Base-by-base conservation (phyloP, 1,140 invertebrate species). In the Neocloeon triangulifer region DNA sequence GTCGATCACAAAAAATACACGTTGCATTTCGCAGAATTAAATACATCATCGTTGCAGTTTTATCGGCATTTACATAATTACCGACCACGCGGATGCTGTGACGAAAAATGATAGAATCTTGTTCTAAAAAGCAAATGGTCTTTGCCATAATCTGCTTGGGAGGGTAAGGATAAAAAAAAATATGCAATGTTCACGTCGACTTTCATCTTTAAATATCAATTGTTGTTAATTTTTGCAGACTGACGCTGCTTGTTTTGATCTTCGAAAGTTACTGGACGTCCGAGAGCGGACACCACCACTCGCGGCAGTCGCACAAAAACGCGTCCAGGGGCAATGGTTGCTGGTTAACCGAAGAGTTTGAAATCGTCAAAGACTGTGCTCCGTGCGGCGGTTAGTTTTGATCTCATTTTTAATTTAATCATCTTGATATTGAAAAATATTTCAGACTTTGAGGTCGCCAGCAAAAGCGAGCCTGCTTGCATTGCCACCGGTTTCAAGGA, bases 211-310 rank as follows among this genome's bases (percentile, higher is more conserved):
- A 30, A 30, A 37, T 35, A 20, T 31, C 32, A 36, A 25, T 9
- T 36, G 31, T 33, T 36, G 2, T 32, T 26, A 33, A 32, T 32
- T 44, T 35, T 60, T 60, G 32, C 43, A 76, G 73, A 32, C 61
- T 80, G 38, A 82, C 76, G 25, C 56, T 81, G 39, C 47, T 80
- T 17, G 69, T 81, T 28, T 52, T 82, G 16, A 69, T 82, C 42
- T 57, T 80, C 25, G 77, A 81, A 51, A 79, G 73, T 17, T 65
- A 74, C 31, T 68, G 71, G 57, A 71, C 65, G 13, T 4, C 56
- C 67, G 7, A 53, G 57, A 32, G 53, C 50, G 31, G 44, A 57
- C 25, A 59, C 50, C 21, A 42, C 53, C 4, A 59, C 47, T 32
- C 59, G 47, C 27, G 55, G 53, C 38, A 16, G 17, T 29, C 13